These are phyloP conservation scores for Bos taurus DNA, from an alignment of 2,113 vertebrate species.

Conservation along the genomic window DNA sequence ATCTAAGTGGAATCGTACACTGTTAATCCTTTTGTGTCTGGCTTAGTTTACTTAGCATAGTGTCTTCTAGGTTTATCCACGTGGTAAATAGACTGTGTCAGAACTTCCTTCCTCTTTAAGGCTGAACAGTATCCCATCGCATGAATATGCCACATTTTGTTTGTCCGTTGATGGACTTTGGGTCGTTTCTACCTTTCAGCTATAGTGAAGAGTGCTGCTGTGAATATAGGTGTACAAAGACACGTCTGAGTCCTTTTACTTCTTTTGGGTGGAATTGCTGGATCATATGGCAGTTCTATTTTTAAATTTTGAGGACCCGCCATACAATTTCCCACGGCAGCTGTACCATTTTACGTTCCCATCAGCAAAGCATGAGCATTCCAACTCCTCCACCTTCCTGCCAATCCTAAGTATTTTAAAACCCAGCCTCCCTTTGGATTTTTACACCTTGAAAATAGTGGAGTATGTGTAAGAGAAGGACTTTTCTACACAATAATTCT, in stretches of 20 bases:
- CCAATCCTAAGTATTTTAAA: background rate
- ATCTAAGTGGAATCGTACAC: too few species aligned
- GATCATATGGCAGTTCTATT: background rate
- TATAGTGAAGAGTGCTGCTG: background rate
- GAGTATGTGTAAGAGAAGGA: background rate
- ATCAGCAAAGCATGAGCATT: background rate
- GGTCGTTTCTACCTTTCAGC: background rate
- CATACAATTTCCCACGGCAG: accelerated
- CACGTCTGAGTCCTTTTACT: background rate
- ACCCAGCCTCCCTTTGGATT: background rate
- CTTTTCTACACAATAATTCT: background rate
- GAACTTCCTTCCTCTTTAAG: too few species aligned
- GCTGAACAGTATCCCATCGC: accelerated
- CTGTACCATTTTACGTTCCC: background rate
- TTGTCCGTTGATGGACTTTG: background rate
- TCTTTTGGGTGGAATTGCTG: background rate
- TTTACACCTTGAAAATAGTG: background rate
- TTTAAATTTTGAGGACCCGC: background rate
- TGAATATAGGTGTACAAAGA: accelerated
- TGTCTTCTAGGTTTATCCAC: background rate
- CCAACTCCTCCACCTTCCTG: background rate
- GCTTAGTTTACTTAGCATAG: background rate
- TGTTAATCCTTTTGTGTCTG: background rate
- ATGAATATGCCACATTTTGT: accelerated
- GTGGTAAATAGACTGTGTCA: too few species aligned